These are phyloP conservation scores for Hermaeophaga mercurialis DNA, from an alignment of 2,888 invertebrate genomes.

Conservation along the genomic window DNA sequence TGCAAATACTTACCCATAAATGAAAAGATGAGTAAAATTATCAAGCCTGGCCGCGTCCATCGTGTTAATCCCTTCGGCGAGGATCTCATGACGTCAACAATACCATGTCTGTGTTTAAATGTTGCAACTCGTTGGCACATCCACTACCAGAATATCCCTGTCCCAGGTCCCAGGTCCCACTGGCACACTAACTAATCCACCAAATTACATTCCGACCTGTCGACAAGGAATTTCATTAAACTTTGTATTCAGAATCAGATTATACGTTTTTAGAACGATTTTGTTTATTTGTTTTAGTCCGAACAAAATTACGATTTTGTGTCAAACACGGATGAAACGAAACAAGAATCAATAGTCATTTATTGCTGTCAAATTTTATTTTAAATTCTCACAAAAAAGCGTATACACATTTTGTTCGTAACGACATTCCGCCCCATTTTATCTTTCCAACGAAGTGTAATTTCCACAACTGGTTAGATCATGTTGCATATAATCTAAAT, in stretches of 20 bases:
- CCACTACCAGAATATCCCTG: constrained; percentile 41
- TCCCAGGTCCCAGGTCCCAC: constrained; percentile 24
- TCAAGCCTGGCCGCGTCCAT: constrained; percentile 53
- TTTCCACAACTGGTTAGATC: no score
- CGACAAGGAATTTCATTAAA: constrained; percentile 39
- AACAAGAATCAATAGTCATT: no score
- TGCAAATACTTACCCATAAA: constrained; percentile 49
- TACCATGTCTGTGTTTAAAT: constrained; percentile 54
- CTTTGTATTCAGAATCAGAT: constrained; percentile 33
- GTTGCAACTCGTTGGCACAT: constrained; percentile 45
- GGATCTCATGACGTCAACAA: constrained; percentile 55
- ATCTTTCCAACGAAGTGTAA: no score
- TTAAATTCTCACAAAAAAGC: no score
- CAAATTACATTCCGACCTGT: constrained; percentile 45
- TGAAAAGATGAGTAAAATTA: constrained; percentile 49
- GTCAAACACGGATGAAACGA: background rate
- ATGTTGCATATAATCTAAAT: no score
- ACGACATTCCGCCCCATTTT: no score
- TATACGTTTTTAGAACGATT: constrained; percentile 12
- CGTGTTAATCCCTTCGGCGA: constrained; percentile 49
- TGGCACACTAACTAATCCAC: constrained; percentile 37
- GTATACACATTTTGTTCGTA: no score
- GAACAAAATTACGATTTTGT: background rate
- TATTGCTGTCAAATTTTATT: no score
- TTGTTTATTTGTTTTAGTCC: constrained; percentile 1